Evolutionary conservation across 2,888 invertebrate genomes (phyloP), one percentile per base, ranked within the genome.

Genomic region (Diarsia mendica): DNA sequence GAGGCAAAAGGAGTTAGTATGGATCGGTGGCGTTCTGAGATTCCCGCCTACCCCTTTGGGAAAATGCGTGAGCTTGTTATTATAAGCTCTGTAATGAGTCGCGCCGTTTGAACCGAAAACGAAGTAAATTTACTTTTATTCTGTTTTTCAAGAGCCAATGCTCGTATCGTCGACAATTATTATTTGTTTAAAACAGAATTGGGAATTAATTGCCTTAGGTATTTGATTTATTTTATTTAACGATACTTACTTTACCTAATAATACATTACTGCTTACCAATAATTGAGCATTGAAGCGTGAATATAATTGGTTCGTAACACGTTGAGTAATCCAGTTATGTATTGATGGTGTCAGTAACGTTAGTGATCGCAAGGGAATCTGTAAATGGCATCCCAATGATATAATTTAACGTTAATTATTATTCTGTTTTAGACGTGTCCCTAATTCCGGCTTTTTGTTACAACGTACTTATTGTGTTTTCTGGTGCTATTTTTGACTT

Each of bases 231-330:
- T 53, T 53, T 53, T 10, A 53, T n/a, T n/a, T 53, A 53, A 39
- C 39, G 39, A 39, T 8, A 39, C 39, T 39, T 2, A 39, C 39
- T 49, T 49, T 49, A 51, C 23, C 55, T 23, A 13, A 13, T 23
- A 23, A 10, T 23, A 58, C 15, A 28, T 18, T 33, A 60, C 60
- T 60, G 60, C 15, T 53, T n/a, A 51, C 67, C 67, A 44, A 53
- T 55, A 39, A 84, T 71, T 15, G 39, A 73, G 33, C 28, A 60
- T 18, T n/a, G 18, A 20, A 64, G 69, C 66, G 18, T 75, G 55
- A 81, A 81, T 85, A 63, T 80, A 73, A 85, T 82, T 82, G 51
- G 46, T 49, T 51, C 4, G 67, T 77, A 64, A 69, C 64, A 82
- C 39, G 67, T 82, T 72, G 64, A 72, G 58, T 83, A 82, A 63